Base-by-base conservation (phyloP, 1,140 invertebrate genomes). In the Dinothrombium tinctorium region DNA sequence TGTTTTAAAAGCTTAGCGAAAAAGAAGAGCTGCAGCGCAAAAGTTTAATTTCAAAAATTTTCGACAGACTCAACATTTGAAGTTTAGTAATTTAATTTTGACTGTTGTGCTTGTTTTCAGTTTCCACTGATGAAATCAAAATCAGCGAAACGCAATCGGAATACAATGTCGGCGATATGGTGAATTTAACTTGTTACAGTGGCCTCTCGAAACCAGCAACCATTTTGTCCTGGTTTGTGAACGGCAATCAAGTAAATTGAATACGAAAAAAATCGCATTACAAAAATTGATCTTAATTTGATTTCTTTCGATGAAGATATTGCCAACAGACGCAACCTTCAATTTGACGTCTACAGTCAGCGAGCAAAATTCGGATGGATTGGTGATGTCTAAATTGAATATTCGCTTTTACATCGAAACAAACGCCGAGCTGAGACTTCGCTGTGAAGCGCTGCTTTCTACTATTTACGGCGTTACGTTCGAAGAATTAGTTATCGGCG, bases 161-260 rank as follows among this genome's bases (percentile, higher is more conserved):
- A 32, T 51, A 52, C 24, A 41, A 46, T 32, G 44, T 48, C 28
- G 46, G 46, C 9, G 50, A 52, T 22, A 41, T 42, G 14, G 46
- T 52, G 4, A 51, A 51, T 33, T 44, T 51, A 4, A 52, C 50
- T 9, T 52, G 51, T 28, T 44, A 42, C 20, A 38, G 46, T 9
- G 35, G 36, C 17, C 46, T 40, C 33, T 46, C 46, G n/a, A 46
- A 48, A 15, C 50, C 50, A 17, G 40, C 44, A 8, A 43, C 45
- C 6, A 40, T 50, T 36, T 37, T 51, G 23, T 20, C 43, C 21
- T 51, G 50, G 50, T 50, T 41, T 21, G 48, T 51, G 17, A 51
- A 51, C 32, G 41, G 48, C 33, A 41, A 43, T 23, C 40, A 43
- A 47, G 50, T 51, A 39, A 44, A 40, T 23, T 23, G 23, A 41